A percentile compares a stretch with the other conserved stretches of the same genome.
These are phyloP conservation scores for Myiagra hebetior DNA, from an alignment of 2,113 vertebrate genomes.

Conservation along the genomic window DNA sequence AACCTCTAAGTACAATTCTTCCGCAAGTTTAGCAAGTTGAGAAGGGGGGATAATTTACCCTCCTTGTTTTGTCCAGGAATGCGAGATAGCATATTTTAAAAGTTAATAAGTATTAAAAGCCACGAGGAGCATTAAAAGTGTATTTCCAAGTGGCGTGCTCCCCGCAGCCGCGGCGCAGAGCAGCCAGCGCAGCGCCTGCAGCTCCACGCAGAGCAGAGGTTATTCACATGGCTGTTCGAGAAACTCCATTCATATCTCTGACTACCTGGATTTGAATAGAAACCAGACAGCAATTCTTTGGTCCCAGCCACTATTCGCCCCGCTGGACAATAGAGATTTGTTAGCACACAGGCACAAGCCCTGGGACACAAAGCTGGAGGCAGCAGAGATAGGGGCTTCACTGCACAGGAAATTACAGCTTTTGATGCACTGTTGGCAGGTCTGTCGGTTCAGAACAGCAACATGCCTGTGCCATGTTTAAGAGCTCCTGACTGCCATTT, in stretches of 20 bases:
- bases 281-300: slow-evolving; percentile 92
- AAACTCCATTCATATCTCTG: slow-evolving; percentile 79
- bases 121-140: neutral
- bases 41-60: neutral
- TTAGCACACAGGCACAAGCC: slow-evolving; percentile 88
- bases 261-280: slow-evolving; percentile 97
- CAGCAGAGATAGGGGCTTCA: slow-evolving; percentile 80
- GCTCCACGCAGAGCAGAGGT: slow-evolving; percentile 66
- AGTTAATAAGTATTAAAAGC: neutral
- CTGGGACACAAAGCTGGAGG: slow-evolving; percentile 89
- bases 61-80: neutral
- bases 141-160: neutral
- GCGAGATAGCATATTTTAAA: neutral
- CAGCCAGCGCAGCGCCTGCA: slow-evolving; percentile 21
- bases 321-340: slow-evolving; percentile 94
- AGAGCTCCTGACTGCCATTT: slow-evolving; percentile 72
- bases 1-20: neutral
- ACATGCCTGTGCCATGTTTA: slow-evolving; percentile 68
- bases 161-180: neutral
- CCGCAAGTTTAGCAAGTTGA: neutral
- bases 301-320: slow-evolving; percentile 83
- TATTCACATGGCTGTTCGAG: slow-evolving; percentile 73
- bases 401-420: slow-evolving; percentile 95
- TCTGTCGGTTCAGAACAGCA: slow-evolving; percentile 75
- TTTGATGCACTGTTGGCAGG: slow-evolving; percentile 86